phyloP scores from a whole-genome alignment of 1,140 invertebrate species.

The Orius laevigatus region DNA sequence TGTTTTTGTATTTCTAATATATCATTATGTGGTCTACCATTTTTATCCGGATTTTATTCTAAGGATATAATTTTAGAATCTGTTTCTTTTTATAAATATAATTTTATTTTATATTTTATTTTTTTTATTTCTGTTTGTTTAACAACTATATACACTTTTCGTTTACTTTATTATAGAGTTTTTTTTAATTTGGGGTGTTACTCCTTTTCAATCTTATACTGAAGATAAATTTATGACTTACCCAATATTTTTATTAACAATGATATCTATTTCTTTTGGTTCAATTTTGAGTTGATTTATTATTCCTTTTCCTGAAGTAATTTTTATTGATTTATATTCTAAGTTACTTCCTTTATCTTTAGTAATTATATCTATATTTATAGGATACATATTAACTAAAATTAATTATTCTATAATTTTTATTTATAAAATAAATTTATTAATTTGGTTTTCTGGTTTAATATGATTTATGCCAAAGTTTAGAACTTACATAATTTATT shows the following conservation, averaged over 20 bases:
- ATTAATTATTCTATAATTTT: not conserved
- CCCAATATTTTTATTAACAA: too few species aligned
- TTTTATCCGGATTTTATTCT: conserved; percentile 1
- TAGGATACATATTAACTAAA: too few species aligned
- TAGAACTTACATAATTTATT: conserved; percentile 5
- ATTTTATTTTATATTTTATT: not conserved
- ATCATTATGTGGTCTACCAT: conserved; percentile 2
- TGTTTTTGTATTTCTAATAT: not conserved
- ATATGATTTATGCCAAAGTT: conserved; percentile 2
- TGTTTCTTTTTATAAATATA: not conserved
- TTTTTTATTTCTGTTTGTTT: too few species aligned
- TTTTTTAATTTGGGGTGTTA: not conserved
- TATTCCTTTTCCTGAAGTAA: too few species aligned
- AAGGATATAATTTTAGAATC: not conserved
- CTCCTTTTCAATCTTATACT: not conserved
- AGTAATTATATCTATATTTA: too few species aligned
- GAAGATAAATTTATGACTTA: too few species aligned
- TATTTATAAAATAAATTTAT: too few species aligned
- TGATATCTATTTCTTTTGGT: too few species aligned
- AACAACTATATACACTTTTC: not conserved
- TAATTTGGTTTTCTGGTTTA: too few species aligned
- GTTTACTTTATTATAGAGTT: not conserved
- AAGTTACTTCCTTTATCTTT: too few species aligned
- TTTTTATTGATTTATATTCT: too few species aligned
- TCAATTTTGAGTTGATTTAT: too few species aligned